Percentiles rank a stretch among this genome's conserved stretches.
Conservation (phyloP, 2,888 invertebrate genomes). For the Neocrepidodera transversa region DNA sequence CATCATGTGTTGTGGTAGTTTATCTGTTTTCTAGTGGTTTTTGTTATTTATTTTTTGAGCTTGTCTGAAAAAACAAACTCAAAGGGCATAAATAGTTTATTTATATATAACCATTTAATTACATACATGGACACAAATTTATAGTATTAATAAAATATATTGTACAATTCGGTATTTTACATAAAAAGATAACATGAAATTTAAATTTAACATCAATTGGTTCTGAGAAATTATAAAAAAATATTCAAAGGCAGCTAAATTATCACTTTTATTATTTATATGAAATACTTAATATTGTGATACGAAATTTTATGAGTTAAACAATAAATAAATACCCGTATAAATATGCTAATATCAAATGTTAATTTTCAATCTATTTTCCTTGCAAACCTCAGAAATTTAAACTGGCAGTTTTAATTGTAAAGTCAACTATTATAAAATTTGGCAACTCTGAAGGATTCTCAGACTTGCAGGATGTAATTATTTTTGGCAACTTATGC, state of each 20-base stretch:
- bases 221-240: not conserved
- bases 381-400: not conserved
- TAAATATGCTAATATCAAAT: not conserved
- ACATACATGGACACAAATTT: too few species aligned
- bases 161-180: too few species aligned
- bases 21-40: too few species aligned
- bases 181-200: too few species aligned
- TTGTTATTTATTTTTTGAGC: too few species aligned
- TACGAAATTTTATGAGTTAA: slow-evolving; percentile 6
- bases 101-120: too few species aligned
- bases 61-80: too few species aligned
- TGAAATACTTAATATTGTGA: not conserved
- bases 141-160: too few species aligned
- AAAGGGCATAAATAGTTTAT: too few species aligned
- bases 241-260: slow-evolving; percentile 3
- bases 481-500: not conserved
- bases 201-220: not conserved
- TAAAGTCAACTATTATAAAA: not conserved
- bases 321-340: slow-evolving; percentile 6
- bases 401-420: not conserved
- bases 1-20: too few species aligned
- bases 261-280: slow-evolving; percentile 5
- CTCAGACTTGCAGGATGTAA: not conserved
- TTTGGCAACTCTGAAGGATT: not conserved
- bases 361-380: not conserved